These are phyloP conservation scores for Xestia ashworthii DNA, from an alignment of 2,888 invertebrate genomes.

Conservation along the genomic window DNA sequence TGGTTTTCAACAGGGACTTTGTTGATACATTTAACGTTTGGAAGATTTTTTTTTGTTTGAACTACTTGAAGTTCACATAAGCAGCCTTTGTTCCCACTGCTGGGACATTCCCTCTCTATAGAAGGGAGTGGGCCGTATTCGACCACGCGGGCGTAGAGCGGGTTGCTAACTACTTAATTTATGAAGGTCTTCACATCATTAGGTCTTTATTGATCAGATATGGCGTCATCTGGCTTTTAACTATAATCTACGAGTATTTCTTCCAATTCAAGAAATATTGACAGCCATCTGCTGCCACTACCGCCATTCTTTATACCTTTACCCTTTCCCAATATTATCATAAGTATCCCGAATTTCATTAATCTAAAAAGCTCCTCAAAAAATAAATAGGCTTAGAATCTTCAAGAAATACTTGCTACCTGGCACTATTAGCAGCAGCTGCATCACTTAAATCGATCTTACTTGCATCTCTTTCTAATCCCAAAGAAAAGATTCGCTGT, in stretches of 20 bases:
- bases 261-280: slow-evolving; percentile 10
- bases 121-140: background rate
- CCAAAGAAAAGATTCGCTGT: slow-evolving; percentile 59
- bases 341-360: slow-evolving; percentile 64
- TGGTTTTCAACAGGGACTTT: background rate
- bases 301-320: slow-evolving; percentile 20
- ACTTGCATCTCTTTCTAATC: slow-evolving; percentile 72
- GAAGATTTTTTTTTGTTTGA: background rate
- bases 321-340: slow-evolving; percentile 65
- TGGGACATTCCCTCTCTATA: background rate
- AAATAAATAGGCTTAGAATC: slow-evolving; percentile 80
- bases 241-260: background rate
- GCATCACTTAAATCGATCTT: slow-evolving; percentile 84
- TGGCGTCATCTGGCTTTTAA: slow-evolving; percentile 7
- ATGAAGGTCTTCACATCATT: slow-evolving; percentile 26
- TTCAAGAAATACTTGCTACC: slow-evolving; percentile 80
- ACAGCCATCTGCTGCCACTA: slow-evolving; percentile 50
- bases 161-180: background rate
- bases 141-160: background rate
- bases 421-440: slow-evolving; percentile 85
- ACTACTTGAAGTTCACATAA: background rate
- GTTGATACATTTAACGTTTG: background rate
- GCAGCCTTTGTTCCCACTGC: background rate
- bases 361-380: slow-evolving; percentile 71
- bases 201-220: slow-evolving; percentile 29